Percentiles rank a stretch among this genome's conserved stretches.
These are phyloP conservation scores for Nicator chloris DNA, from an alignment of 2,113 vertebrate species.

Conservation along the genomic window DNA sequence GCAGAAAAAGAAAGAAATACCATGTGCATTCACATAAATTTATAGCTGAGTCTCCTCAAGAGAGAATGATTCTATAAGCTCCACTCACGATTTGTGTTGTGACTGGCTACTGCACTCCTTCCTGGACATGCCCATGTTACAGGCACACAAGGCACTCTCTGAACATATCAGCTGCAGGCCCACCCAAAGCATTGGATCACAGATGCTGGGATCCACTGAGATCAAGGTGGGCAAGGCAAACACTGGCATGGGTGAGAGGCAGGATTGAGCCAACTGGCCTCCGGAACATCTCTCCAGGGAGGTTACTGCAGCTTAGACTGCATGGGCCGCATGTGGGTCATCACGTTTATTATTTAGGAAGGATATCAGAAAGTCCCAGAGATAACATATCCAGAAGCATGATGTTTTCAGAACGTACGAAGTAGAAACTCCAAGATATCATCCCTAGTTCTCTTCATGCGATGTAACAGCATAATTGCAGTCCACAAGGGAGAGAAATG, in stretches of 20 bases:
- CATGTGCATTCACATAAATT: neutral
- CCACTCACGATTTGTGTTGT: neutral
- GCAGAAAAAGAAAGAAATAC: neutral
- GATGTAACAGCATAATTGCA: neutral
- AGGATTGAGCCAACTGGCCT: neutral
- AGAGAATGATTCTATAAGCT: neutral
- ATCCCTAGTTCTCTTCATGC: neutral
- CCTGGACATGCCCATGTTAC: neutral
- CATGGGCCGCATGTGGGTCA: neutral
- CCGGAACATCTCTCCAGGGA: neutral
- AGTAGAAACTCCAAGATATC: neutral
- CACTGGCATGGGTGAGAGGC: neutral
- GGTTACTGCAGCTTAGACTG: neutral
- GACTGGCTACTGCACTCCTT: neutral
- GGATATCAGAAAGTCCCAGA: neutral
- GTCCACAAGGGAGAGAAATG: neutral
- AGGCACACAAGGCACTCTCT: neutral
- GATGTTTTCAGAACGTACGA: neutral
- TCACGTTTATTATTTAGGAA: neutral
- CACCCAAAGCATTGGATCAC: neutral
- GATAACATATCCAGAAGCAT: neutral
- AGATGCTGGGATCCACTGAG: neutral
- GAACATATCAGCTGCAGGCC: neutral
- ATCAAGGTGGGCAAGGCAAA: neutral
- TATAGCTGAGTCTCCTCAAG: neutral